Conservation (phyloP, 2,888 invertebrate genomes). For the Tipula confusa region DNA sequence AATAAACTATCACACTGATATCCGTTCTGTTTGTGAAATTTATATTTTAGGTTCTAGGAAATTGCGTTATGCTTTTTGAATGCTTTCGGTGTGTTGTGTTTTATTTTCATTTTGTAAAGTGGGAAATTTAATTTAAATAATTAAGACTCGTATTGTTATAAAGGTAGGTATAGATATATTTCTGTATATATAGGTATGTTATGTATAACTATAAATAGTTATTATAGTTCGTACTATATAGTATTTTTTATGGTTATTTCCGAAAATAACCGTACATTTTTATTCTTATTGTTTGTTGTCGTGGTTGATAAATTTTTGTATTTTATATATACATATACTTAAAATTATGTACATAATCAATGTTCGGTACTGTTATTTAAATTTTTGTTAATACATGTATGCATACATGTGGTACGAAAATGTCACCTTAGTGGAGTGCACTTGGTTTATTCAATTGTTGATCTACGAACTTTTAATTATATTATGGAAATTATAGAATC, state of each 20-base stretch:
- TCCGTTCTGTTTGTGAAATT: neutral
- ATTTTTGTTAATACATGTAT: neutral
- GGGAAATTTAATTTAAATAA: slow-evolving; percentile 5
- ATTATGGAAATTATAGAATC: too few species aligned
- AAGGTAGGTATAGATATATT: neutral
- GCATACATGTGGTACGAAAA: too few species aligned
- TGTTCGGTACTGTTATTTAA: neutral
- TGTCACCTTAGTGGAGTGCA: too few species aligned
- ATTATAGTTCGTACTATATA: neutral
- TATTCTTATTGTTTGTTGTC: neutral
- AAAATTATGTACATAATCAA: neutral
- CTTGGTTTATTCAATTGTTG: too few species aligned
- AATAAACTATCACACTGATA: neutral
- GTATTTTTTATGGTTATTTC: neutral
- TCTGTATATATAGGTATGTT: too few species aligned
- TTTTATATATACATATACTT: neutral
- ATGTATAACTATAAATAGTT: neutral
- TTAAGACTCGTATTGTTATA: neutral
- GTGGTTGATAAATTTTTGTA: neutral
- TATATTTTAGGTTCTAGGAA: neutral
- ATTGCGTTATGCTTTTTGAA: neutral
- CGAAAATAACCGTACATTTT: neutral
- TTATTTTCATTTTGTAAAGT: neutral
- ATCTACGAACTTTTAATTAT: too few species aligned
- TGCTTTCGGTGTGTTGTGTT: neutral